Conservation (phyloP, 2,113 vertebrate species). For the Platycercus adscitus region DNA sequence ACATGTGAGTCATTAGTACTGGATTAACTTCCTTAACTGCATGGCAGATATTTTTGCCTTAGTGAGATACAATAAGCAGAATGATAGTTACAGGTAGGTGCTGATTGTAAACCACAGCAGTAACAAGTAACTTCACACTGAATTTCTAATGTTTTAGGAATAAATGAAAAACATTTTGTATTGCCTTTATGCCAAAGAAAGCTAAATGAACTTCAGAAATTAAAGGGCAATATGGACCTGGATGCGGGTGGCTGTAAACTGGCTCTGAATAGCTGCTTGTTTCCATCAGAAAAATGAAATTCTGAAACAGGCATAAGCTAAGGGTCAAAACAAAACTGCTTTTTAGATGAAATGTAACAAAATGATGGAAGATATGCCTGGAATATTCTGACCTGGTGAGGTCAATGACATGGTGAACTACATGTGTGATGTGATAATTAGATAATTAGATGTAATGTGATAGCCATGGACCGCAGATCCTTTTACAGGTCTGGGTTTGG, state of each 20-base stretch:
- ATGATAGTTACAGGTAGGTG: constrained; percentile 94
- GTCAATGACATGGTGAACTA: not conserved
- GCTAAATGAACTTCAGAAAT: not conserved
- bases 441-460: not conserved
- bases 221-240: not conserved
- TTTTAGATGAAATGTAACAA: not conserved
- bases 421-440: not conserved
- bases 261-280: not conserved
- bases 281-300: not conserved
- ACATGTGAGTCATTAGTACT: not conserved
- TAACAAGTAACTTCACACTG: not conserved
- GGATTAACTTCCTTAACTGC: constrained; percentile 79
- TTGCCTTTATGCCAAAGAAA: not conserved
- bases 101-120: not conserved
- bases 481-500: not conserved
- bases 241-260: not conserved
- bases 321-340: not conserved
- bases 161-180: not conserved
- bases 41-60: constrained; percentile 98
- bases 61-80: constrained; percentile 95
- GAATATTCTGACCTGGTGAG: not conserved
- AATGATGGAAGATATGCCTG: not conserved
- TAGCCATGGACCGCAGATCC: not conserved
- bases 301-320: not conserved
- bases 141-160: not conserved